Evolutionary conservation across 2,113 vertebrate species (phyloP), one percentile per base, ranked within the genome.

Genomic region (Corythornis cristatus): DNA sequence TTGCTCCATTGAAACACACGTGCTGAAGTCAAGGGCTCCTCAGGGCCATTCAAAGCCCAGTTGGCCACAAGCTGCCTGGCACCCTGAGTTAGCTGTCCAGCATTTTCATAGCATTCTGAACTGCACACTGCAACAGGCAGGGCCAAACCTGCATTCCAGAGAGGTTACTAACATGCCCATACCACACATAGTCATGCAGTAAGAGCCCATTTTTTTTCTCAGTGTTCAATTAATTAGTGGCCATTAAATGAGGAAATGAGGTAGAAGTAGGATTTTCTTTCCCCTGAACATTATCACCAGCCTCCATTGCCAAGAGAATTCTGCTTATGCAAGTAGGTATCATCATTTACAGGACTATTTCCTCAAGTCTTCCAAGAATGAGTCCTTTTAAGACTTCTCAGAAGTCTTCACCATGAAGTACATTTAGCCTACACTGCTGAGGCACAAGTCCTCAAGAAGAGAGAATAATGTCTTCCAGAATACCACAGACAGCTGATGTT

Each of bases 301-400:
- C 13, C 58, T 88, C 43, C 26, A 83, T 0, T 93, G 85, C 84
- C 87, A 89, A 86, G 84, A 83, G 51, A 83, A 93, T 91, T 89
- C 82, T 89, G 90, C 92, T 95, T 94, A 87, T 80, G 15, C 77
- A 95, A 95, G 87, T 71, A 93, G 81, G 85, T 87, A 79, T 71
- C 29, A 1, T 95, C 92, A 94, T 96, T 95, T 95, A 95, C 51
- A 20, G 87, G 93, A 66, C 86, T 66, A 86, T 83, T 96, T 93
- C 89, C 93, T 92, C 60, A 65, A 54, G 37, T 87, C 89, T 96
- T 96, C 95, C 93, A 92, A 77, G 96, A 96, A 96, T 37, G 56
- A 95, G 43, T 74, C 82, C 26, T 94, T 93, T 94, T 92, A 95
- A 94, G 81, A 94, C 93, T 96, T 96, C 95, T 94, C 72, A 96